Conservation (phyloP, 2,113 vertebrate genomes). For the Cairina moschata region DNA sequence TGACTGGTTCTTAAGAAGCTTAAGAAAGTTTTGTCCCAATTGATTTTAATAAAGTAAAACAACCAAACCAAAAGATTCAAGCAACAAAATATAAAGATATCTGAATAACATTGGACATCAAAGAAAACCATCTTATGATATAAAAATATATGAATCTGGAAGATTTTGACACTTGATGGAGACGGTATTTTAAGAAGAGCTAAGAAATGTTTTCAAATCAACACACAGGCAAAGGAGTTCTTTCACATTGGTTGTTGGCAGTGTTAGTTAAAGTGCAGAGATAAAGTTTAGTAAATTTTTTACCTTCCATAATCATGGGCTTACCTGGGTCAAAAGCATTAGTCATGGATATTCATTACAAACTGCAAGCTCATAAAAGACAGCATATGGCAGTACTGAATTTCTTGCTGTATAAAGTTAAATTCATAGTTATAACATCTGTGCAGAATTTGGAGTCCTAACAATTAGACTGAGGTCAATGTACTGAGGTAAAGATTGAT, state of each 20-base stretch:
- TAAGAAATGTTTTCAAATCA: background rate
- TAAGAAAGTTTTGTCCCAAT: background rate
- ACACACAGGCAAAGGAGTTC: background rate
- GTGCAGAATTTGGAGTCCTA: constrained; percentile 50
- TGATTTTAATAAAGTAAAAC: background rate
- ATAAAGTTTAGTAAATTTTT: constrained; percentile 59
- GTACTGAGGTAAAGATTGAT: constrained; percentile 34
- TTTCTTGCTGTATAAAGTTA: constrained; percentile 55
- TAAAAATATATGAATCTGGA: background rate
- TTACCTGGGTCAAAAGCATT: constrained; percentile 55
- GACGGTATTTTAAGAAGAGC: background rate
- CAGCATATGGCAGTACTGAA: constrained; percentile 40
- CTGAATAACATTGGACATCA: background rate
- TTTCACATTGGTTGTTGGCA: background rate
- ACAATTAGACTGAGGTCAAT: constrained; percentile 32
- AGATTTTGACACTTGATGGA: background rate
- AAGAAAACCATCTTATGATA: background rate
- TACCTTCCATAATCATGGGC: constrained; percentile 19
- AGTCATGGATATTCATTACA: constrained; percentile 54
- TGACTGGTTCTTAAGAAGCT: background rate
- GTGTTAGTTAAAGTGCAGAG: background rate
- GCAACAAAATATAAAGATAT: background rate
- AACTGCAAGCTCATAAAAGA: constrained; percentile 52
- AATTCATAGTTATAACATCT: constrained; percentile 63
- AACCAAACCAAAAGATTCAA: background rate